phyloP scores from a whole-genome alignment of 2,888 invertebrate species.

The Apotomis betuletana region DNA sequence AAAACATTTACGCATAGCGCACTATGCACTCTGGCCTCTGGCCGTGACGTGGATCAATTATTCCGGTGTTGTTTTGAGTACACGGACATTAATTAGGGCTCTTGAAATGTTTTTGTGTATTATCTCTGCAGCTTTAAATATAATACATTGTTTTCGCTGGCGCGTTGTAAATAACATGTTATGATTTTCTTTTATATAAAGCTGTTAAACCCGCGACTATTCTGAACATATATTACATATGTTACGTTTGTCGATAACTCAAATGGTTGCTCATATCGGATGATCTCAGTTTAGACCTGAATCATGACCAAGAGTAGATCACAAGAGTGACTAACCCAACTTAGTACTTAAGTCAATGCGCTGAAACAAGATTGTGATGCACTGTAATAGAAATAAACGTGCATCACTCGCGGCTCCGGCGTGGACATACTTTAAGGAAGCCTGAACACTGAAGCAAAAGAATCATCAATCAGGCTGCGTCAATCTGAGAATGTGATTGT shows the following conservation, averaged over 20 bases:
- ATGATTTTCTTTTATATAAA: neutral
- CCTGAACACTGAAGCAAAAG: too few species aligned
- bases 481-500: too few species aligned
- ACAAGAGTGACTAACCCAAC: constrained; percentile 3
- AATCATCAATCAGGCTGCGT: too few species aligned
- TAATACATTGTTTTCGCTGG: constrained; percentile 3
- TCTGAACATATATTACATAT: too few species aligned
- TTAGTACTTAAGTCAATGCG: constrained; percentile 2
- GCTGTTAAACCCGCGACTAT: neutral
- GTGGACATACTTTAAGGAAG: too few species aligned
- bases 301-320: constrained; percentile 20
- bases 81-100: constrained; percentile 24
- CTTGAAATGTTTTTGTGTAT: constrained; percentile 11
- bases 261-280: constrained; percentile 9
- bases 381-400: too few species aligned
- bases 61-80: constrained; percentile 19
- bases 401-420: too few species aligned
- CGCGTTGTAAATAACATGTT: constrained; percentile 6
- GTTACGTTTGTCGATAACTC: constrained; percentile 4
- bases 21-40: constrained; percentile 19
- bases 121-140: constrained; percentile 8
- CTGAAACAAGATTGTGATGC: too few species aligned
- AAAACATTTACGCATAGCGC: neutral
- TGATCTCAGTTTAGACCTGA: constrained; percentile 28
- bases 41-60: constrained; percentile 7